phyloP scores from a whole-genome alignment of 1,140 invertebrate species.

The Neodiprion virginianus region DNA sequence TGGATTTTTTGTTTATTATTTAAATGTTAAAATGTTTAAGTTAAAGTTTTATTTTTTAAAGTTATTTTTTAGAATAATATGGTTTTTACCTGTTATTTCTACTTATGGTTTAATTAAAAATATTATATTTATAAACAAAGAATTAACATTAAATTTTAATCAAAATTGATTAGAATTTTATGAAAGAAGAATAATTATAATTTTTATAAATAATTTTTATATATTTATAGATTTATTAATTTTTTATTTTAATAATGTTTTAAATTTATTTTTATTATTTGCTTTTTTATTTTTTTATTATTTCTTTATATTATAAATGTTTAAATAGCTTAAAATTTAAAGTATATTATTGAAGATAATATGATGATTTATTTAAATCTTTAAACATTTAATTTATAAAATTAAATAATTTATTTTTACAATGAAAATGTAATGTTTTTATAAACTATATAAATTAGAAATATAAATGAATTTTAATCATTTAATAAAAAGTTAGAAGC shows the following conservation, averaged over 20 bases:
- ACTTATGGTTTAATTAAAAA: conserved; percentile 35
- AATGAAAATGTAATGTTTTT: too few species aligned
- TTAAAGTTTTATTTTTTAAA: conserved; percentile 25
- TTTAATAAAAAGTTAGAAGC: conserved; percentile 62
- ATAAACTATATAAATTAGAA: too few species aligned
- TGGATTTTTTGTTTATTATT: too few species aligned
- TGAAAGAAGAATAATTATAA: background rate
- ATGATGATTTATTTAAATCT: too few species aligned
- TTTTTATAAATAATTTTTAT: conserved; percentile 42
- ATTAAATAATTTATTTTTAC: too few species aligned
- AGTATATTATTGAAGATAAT: too few species aligned
- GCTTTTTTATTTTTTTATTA: too few species aligned
- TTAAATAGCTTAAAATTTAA: too few species aligned
- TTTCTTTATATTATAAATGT: conserved; percentile 31
- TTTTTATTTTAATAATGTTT: conserved; percentile 40
- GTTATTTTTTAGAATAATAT: conserved; percentile 31
- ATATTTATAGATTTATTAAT: conserved; percentile 52
- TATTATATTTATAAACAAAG: background rate
- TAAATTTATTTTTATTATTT: conserved; percentile 24
- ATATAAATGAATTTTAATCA: conserved; percentile 59
- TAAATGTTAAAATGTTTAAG: conserved; percentile 51
- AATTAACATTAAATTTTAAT: too few species aligned
- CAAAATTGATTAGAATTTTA: background rate
- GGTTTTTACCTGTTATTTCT: conserved; percentile 37
- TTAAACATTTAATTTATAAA: too few species aligned